Conservation (phyloP, 2,797 vertebrate species). For the Eremophila alpestris region DNA sequence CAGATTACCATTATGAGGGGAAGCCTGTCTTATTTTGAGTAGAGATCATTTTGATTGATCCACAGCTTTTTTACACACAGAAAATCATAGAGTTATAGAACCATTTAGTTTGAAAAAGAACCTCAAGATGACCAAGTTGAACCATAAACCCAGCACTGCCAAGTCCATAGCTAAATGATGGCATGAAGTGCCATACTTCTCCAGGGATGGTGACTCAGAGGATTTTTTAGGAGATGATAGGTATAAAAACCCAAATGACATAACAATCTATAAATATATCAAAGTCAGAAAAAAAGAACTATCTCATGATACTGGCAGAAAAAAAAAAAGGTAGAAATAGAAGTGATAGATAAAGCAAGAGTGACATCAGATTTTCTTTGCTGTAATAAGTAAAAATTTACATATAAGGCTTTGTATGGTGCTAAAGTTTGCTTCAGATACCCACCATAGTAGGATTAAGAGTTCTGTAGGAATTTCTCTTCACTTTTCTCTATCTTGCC, state of each 20-base stretch:
- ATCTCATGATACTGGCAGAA: background rate
- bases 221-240: background rate
- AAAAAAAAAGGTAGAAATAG: background rate
- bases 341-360: background rate
- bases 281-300: background rate
- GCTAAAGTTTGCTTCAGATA: background rate
- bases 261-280: background rate
- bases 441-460: background rate
- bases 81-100: background rate
- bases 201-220: background rate
- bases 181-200: background rate
- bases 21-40: background rate
- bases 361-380: background rate
- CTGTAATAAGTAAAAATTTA: background rate
- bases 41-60: background rate
- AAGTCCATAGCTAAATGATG: background rate
- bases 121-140: background rate
- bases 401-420: background rate
- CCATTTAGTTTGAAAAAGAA: background rate
- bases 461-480: background rate
- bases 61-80: background rate
- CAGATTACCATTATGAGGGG: background rate
- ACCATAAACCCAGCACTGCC: background rate
- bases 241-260: fast-evolving
- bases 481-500: background rate